Evolutionary conservation across 2,797 vertebrate species (phyloP), one percentile per base, ranked within the genome.

Genomic region (Apogon hyalosoma): DNA sequence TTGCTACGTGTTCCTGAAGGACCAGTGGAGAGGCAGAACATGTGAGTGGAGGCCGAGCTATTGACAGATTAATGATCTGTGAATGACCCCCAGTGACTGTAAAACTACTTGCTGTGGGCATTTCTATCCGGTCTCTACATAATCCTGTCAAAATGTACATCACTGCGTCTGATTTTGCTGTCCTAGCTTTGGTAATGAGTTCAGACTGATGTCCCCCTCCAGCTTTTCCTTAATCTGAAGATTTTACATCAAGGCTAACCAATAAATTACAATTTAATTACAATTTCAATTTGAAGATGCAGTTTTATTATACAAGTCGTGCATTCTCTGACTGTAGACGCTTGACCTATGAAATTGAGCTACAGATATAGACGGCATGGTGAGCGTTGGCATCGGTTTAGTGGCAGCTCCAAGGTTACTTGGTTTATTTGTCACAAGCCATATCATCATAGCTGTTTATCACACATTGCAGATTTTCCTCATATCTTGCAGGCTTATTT

Each of bases 21-120:
- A 1, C 4, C 31, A 59, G 0, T 43, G 38, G 13, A 31, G 12
- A 2, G 13, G 1, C 31, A 19, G 7, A n/a, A 7, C 12, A 3
- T 52, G 15, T 39, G 12, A 56, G 31, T 24, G 11, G 2, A 21
- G 7, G 18, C 46, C 2, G 4, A 3, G 2, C 2, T 39, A 14
- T 24, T 42, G 55, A 59, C 62, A 51, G 39, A 58, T 36, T 63
- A 7, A 66, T 40, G 49, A 28, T 36, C 43, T 64, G 62, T 75
- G 19, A 64, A 54, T 42, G 38, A 63, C 12, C 8, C 14, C 8
- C 39, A 6, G 31, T 43, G 60, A 28, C 14, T 14, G 45, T 59
- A 28, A 62, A 67, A 21, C 1, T 36, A 12, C 9, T 16, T 5
- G 41, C 7, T 10, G 45, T 53, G 13, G 14, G 7, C 28, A 24